Percentiles rank a stretch among this genome's conserved stretches.
These are phyloP conservation scores for Cladopsammia gracilis DNA, from an alignment of 64 coral and sea anemone genomes.

Conservation along the genomic window DNA sequence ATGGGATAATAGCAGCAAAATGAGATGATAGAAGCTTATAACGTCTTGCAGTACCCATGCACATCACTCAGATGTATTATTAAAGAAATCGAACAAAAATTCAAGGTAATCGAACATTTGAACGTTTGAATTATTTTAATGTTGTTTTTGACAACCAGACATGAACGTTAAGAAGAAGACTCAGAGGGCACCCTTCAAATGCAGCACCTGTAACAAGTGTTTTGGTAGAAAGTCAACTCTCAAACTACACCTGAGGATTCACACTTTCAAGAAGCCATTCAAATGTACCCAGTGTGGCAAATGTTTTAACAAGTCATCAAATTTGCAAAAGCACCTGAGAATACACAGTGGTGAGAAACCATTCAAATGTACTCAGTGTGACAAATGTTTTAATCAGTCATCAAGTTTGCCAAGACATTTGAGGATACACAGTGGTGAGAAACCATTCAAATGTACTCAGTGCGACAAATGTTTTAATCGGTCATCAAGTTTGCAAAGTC, in stretches of 20 bases:
- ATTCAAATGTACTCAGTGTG: neutral
- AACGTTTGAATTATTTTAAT: too few relatives aligned
- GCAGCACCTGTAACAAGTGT: too few relatives aligned
- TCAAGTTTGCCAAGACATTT: neutral
- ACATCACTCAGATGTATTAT: too few relatives aligned
- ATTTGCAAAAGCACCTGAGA: conserved; percentile 7
- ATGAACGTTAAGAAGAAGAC: too few relatives aligned
- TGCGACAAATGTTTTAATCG: neutral
- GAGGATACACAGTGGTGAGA: neutral
- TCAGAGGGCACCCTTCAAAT: too few relatives aligned
- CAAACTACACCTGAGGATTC: neutral
- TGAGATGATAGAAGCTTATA: too few relatives aligned
- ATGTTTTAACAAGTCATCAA: neutral
- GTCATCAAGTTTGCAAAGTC: neutral
- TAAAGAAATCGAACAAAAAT: too few relatives aligned
- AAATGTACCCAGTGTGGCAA: conserved; percentile 7
- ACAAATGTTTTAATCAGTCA: neutral
- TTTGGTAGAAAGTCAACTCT: too few relatives aligned
- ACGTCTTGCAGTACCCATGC: too few relatives aligned
- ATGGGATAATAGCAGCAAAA: too few relatives aligned
- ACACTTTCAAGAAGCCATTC: neutral
- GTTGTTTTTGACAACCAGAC: too few relatives aligned
- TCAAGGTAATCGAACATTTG: too few relatives aligned
- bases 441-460: conserved; percentile 18
- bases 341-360: conserved; percentile 4